phyloP scores from a whole-genome alignment of 1,140 invertebrate genomes.

The Platyscapa corneri region DNA sequence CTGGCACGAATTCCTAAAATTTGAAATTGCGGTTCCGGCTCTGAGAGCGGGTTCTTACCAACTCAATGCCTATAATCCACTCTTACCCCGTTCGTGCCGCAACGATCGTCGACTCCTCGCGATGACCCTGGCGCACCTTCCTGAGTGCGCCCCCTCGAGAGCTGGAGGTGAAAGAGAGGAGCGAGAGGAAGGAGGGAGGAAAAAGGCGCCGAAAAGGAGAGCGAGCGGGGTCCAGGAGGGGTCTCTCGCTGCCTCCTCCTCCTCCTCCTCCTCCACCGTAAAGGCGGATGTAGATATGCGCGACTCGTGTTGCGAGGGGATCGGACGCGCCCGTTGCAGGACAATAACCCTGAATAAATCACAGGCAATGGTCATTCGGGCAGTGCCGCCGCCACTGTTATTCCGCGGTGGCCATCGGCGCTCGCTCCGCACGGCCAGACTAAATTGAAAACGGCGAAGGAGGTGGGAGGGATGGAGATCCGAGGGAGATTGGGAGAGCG shows the following conservation, averaged over 20 bases:
- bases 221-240: too few relatives aligned
- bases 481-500: background rate
- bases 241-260: too few relatives aligned
- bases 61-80: background rate
- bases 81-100: too few relatives aligned
- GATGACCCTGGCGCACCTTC: too few relatives aligned
- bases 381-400: background rate
- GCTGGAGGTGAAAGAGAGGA: too few relatives aligned
- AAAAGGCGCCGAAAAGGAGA: background rate
- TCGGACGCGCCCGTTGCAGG: background rate
- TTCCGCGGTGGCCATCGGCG: background rate
- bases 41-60: background rate
- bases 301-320: too few relatives aligned
- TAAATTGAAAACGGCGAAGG: background rate
- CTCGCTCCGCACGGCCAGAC: background rate
- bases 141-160: too few relatives aligned
- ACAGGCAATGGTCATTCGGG: slow-evolving; percentile 38
- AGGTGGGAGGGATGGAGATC: background rate
- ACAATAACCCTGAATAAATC: slow-evolving; percentile 51
- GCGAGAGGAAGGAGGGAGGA: too few relatives aligned
- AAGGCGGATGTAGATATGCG: too few relatives aligned
- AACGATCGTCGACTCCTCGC: too few relatives aligned
- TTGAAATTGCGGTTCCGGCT: background rate
- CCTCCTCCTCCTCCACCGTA: too few relatives aligned
- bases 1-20: background rate